phyloP scores from a whole-genome alignment of 2,888 invertebrate species.

The Myopa tessellatipennis region DNA sequence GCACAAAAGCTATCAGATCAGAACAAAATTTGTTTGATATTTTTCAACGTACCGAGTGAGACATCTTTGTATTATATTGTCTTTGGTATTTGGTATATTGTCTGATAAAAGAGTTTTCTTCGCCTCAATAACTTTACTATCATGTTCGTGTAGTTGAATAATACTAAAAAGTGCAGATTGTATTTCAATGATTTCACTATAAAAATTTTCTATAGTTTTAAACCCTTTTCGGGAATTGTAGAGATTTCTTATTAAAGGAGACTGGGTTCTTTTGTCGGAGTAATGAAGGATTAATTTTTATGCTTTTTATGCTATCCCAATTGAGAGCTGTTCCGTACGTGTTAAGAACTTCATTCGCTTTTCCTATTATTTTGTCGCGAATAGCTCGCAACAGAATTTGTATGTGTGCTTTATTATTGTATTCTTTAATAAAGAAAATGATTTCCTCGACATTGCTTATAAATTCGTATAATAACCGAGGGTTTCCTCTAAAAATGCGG shows the following conservation, averaged over 20 bases:
- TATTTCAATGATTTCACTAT: slow-evolving; percentile 48
- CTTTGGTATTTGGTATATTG: no score
- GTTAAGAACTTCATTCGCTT: slow-evolving; percentile 46
- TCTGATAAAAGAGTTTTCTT: slow-evolving; percentile 46
- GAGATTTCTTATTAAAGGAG: slow-evolving; percentile 44
- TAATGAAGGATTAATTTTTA: slow-evolving; percentile 45
- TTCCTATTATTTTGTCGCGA: slow-evolving; percentile 46
- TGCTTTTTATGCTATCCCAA: slow-evolving; percentile 46
- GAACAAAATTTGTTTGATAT: no score
- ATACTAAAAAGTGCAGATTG: slow-evolving; percentile 46
- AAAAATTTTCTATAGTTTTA: slow-evolving; percentile 45
- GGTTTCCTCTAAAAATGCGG: slow-evolving; percentile 30
- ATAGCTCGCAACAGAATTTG: slow-evolving; percentile 43
- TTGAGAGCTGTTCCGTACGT: slow-evolving; percentile 44
- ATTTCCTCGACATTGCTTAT: slow-evolving; percentile 46
- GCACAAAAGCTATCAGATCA: no score
- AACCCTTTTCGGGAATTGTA: slow-evolving; percentile 41
- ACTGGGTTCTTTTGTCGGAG: slow-evolving; percentile 47
- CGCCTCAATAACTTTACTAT: slow-evolving; percentile 44
- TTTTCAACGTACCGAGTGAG: no score
- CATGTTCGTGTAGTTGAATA: slow-evolving; percentile 46
- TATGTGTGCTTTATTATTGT: slow-evolving; percentile 40
- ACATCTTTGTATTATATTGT: no score
- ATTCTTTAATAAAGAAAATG: slow-evolving; percentile 23
- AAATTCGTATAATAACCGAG: slow-evolving; percentile 41